Evolutionary conservation across 2,113 vertebrate species (phyloP), one percentile per base, ranked within the genome.

Genomic region (Dunckerocampus dactyliophorus): DNA sequence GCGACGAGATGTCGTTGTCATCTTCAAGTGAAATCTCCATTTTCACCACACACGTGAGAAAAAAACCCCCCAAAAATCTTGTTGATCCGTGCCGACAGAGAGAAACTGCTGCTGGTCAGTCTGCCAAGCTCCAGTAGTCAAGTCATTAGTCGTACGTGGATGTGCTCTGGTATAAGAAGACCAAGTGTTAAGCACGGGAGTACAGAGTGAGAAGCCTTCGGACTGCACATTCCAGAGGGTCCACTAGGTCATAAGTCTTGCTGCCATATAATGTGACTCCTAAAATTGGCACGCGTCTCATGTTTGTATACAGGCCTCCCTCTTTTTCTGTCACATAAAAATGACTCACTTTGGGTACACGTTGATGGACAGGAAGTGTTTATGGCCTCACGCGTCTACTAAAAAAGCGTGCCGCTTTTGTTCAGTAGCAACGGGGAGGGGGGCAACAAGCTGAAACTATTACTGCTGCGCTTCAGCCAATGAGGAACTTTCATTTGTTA

Each of bases 31-130:
- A 46, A 45, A 71, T 50, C 37, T 85, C 79, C 81, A 82, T 82
- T 16, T 22, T 62, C 62, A 20, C 51, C 43, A 14, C 48, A 1
- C 3, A 10, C 6, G 2, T 10, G 50, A 28, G 13, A 16, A 34
- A n/a, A n/a, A n/a, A n/a, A n/a, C n/a, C n/a, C n/a, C n/a, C n/a
- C n/a, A n/a, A n/a, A n/a, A n/a, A n/a, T n/a, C 42, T 62, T 16
- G 58, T 20, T 17, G 28, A 55, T 3, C 17, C 34, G 14, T 43
- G 39, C 46, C 8, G 6, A 7, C 0, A 7, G 45, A 12, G 12
- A 8, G 6, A 58, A 63, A 31, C 28, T 45, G 80, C 86, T 82
- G 88, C 81, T 87, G 68, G 91, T 94, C 92, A 88, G 92, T 89
- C 56, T 63, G 88, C 87, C 69, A 0, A 42, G 59, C 62, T 57